A percentile compares a stretch with the other conserved stretches of the same genome.
Conservation (phyloP, 1,140 invertebrate species). For the Theocolax elegans region DNA sequence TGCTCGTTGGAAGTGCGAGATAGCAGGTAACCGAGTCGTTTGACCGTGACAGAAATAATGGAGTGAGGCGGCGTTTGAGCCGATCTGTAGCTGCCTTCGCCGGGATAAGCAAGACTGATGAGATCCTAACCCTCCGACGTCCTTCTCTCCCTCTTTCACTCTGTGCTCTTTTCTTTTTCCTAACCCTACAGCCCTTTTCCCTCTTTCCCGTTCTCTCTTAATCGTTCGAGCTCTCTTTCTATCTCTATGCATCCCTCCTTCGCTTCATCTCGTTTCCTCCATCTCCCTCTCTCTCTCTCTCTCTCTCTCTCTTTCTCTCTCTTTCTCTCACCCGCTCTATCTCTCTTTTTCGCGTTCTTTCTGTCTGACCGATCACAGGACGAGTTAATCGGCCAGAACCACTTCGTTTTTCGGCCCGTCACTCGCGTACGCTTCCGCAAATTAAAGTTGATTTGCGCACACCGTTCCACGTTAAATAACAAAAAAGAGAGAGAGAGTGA, state of each 20-base stretch:
- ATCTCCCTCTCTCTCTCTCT: neutral
- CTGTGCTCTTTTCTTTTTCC: neutral
- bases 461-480: neutral
- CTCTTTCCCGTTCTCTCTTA: neutral
- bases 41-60: constrained; percentile 51
- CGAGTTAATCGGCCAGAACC: constrained; percentile 43
- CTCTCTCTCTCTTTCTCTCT: neutral
- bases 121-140: constrained; percentile 38
- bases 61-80: constrained; percentile 43
- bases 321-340: constrained; percentile 17
- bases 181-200: no score
- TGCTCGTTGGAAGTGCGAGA: constrained; percentile 23
- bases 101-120: constrained; percentile 51
- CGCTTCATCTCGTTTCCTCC: neutral
- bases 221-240: neutral
- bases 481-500: no score
- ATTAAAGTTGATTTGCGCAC: neutral
- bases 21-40: constrained; percentile 43
- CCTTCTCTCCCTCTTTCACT: constrained; percentile 10
- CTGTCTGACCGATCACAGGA: neutral
- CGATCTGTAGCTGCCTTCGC: constrained; percentile 44
- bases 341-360: neutral
- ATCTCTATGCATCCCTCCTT: neutral
- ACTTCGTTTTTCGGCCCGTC: constrained; percentile 28
- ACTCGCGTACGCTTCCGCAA: neutral